Evolutionary conservation across 2,888 invertebrate genomes (phyloP).

Genomic region (Epistrophella euchroma): DNA sequence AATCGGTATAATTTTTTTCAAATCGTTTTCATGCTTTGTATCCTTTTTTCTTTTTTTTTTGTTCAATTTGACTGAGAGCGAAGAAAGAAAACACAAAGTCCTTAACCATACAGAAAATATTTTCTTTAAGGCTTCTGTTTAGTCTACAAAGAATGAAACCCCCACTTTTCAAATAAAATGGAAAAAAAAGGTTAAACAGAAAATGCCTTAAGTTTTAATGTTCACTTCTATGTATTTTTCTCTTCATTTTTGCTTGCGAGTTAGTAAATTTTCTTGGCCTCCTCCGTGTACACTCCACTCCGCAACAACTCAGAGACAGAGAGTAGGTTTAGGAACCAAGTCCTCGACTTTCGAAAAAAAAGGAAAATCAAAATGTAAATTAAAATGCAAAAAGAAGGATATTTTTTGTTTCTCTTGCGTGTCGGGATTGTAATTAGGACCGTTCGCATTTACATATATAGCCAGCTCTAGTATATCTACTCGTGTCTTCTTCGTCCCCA

Average conservation of each 20-base stretch:
- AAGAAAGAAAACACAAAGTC: conserved; percentile 34
- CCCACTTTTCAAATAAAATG: conserved; percentile 11
- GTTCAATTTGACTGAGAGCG: conserved; percentile 10
- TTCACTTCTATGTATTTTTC: conserved; percentile 49
- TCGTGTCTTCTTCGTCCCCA: conserved; percentile 31
- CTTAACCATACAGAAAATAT: conserved; percentile 37
- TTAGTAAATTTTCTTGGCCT: conserved; percentile 60
- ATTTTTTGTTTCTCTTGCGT: conserved; percentile 59
- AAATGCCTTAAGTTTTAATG: conserved; percentile 62
- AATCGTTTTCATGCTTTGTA: conserved; percentile 61
- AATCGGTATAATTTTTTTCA: conserved; percentile 56
- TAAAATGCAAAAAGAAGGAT: conserved; percentile 62
- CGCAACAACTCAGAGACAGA: not conserved
- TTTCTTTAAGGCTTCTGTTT: conserved; percentile 39
- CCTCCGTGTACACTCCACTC: not conserved
- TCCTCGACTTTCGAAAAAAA: not conserved
- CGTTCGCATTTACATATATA: conserved; percentile 60
- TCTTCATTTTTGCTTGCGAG: conserved; percentile 54
- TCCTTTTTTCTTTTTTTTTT: conserved; percentile 25
- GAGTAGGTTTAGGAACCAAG: not conserved
- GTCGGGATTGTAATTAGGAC: conserved; percentile 74
- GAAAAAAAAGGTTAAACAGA: conserved; percentile 43
- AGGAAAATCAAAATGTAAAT: conserved; percentile 73
- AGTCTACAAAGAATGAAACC: conserved; percentile 8
- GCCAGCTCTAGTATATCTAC: conserved; percentile 17